phyloP scores from a whole-genome alignment of 2,888 invertebrate species.

The Willowsia nigromaculata region DNA sequence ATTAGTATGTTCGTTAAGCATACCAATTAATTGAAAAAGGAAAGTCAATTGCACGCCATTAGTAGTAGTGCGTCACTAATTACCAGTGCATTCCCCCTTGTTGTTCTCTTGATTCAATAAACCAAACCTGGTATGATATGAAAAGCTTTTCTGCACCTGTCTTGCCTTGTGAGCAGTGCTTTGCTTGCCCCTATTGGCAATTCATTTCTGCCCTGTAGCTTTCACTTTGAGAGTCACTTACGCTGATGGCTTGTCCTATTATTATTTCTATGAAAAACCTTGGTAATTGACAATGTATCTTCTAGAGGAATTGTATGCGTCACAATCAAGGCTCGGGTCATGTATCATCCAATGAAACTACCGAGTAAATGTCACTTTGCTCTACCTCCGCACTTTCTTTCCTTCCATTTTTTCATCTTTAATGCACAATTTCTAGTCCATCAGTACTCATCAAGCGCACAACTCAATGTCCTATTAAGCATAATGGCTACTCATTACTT shows the following conservation, averaged over 20 bases:
- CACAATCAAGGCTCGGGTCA: too few species aligned
- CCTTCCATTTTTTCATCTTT: neutral
- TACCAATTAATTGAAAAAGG: neutral
- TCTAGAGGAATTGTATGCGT: too few species aligned
- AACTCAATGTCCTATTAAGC: neutral
- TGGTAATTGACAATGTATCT: too few species aligned
- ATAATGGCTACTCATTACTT: neutral
- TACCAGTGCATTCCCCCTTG: neutral
- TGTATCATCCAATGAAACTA: neutral
- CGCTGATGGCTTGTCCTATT: too few species aligned
- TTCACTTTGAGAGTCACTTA: too few species aligned
- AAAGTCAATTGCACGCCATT: neutral
- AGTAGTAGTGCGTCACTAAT: neutral
- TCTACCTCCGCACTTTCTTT: neutral
- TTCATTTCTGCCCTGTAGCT: too few species aligned
- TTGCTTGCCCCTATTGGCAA: too few species aligned
- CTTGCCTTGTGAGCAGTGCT: too few species aligned
- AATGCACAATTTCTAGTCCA: neutral
- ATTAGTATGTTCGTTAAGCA: too few species aligned
- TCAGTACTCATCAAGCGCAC: neutral
- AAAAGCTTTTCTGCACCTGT: too few species aligned
- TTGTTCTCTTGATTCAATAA: neutral
- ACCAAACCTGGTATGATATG: neutral
- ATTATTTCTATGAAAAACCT: too few species aligned
- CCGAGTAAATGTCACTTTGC: too few species aligned